Base-by-base conservation (phyloP, 2,888 invertebrate species). In the Hyposoter didymator region DNA sequence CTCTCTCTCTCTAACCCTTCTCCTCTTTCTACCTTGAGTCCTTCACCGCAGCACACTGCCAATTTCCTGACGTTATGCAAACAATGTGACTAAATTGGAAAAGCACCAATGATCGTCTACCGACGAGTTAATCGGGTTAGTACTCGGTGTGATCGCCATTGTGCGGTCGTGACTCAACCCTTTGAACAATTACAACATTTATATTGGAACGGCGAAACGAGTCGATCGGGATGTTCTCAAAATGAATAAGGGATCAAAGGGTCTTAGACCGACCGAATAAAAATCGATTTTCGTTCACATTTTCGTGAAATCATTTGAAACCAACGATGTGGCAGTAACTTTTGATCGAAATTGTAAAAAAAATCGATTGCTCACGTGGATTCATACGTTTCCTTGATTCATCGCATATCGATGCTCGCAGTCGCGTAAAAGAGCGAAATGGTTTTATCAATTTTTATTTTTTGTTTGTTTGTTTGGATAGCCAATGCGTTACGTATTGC, bases 31-130 rank as follows among this genome's bases (percentile, higher is more conserved):
- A 69, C 70, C 75, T 74, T 64, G 32, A 67, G 22, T 43, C 43
- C 10, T 52, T 17, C 52, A 19, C 39, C 22, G 32, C 66, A 39
- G 49, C 39, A 39, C 39, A 66, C 43, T 28, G 52, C 32, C 67
- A 59, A 78, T 67, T 78, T 43, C 22, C 59, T 64, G 32, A 47
- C 22, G 19, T 35, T 32, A 66, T 75, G 59, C 45, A 59, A 28
- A 64, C 75, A 75, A 47, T 14, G 49, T 19, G 35, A 10, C 62
- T 66, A 49, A 75, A 75, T 75, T 49, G 19, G 22, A 35, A 49
- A 64, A 64, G 76, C 22, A 47, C 47, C 12, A 66, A 66, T 66
- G 66, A 52, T 43, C 76, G 52, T 66, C 22, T 76, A 39, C 49
- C 49, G 28, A 66, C 22, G 17, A 17, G 19, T 22, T 39, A 76